These are phyloP conservation scores for Athalia cordata DNA, from an alignment of 2,888 invertebrate genomes.

Conservation along the genomic window DNA sequence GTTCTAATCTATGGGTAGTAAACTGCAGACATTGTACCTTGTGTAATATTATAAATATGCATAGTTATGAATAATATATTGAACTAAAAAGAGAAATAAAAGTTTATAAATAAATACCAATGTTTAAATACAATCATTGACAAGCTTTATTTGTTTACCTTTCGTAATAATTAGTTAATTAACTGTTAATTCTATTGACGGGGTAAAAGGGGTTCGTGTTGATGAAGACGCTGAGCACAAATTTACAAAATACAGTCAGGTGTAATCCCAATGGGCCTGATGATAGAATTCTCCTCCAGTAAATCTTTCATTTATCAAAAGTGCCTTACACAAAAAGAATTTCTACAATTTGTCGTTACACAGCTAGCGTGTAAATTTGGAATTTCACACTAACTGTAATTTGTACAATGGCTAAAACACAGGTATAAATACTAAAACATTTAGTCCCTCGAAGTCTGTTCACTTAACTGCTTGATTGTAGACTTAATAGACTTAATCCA, in stretches of 20 bases:
- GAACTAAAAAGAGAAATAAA: background rate
- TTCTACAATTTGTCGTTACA: background rate
- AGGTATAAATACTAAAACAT: constrained; percentile 34
- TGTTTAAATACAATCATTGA: constrained; percentile 66
- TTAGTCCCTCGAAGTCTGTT: constrained; percentile 28
- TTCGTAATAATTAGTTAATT: constrained; percentile 67
- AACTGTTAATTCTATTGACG: constrained; percentile 66
- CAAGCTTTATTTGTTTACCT: constrained; percentile 69
- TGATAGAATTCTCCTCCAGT: background rate
- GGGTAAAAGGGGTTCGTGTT: constrained; percentile 25
- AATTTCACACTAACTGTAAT: background rate
- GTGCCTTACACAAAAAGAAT: background rate
- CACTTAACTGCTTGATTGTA: constrained; percentile 36
- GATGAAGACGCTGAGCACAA: background rate
- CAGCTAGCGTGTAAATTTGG: background rate
- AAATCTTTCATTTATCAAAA: background rate
- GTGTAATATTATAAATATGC: constrained; percentile 26
- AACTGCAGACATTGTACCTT: constrained; percentile 37
- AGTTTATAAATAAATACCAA: constrained; percentile 43
- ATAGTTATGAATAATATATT: constrained; percentile 21
- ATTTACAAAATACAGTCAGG: constrained; percentile 14
- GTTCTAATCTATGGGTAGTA: background rate
- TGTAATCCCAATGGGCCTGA: constrained; percentile 10
- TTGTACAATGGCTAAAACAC: constrained; percentile 14
- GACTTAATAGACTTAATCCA: constrained; percentile 18